A percentile compares a stretch with the other conserved stretches of the same genome.
Evolutionary conservation across 2,113 vertebrate species (phyloP).

Genomic region (Rhinolophus sinicus): DNA sequence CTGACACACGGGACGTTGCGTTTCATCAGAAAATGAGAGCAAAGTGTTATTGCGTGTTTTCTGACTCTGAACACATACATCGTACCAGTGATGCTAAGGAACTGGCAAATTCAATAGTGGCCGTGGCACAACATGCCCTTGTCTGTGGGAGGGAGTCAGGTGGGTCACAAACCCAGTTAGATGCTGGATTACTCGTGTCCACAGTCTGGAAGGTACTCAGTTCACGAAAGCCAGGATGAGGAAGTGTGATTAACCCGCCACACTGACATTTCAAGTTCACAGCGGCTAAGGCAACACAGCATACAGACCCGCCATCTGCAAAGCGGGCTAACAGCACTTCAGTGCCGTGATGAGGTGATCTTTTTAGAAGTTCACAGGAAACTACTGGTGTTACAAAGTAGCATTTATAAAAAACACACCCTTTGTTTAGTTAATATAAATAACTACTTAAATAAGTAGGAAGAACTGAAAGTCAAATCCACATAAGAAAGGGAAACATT

Average conservation of each 20-base stretch:
- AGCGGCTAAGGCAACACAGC: neutral
- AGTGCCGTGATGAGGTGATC: neutral
- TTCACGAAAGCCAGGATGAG: neutral
- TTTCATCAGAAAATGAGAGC: neutral
- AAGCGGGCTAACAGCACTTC: neutral
- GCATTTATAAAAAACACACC: neutral
- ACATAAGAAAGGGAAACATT: neutral
- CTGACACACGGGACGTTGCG: neutral
- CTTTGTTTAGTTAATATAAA: neutral
- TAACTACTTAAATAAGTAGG: neutral
- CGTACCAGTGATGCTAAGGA: rapidly evolving
- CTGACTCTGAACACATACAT: rapidly evolving
- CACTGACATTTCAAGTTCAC: rapidly evolving
- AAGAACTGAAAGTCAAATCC: neutral
- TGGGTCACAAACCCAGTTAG: neutral
- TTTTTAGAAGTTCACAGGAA: neutral
- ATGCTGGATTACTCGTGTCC: neutral
- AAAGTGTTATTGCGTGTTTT: no score
- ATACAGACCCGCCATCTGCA: neutral
- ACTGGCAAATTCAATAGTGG: neutral
- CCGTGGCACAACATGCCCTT: no score
- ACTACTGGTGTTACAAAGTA: neutral
- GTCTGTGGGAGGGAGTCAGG: no score
- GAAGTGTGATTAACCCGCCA: no score
- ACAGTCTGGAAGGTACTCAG: neutral